Evolutionary conservation across 2,113 vertebrate species (phyloP).

Genomic region (Tringa solitaria): DNA sequence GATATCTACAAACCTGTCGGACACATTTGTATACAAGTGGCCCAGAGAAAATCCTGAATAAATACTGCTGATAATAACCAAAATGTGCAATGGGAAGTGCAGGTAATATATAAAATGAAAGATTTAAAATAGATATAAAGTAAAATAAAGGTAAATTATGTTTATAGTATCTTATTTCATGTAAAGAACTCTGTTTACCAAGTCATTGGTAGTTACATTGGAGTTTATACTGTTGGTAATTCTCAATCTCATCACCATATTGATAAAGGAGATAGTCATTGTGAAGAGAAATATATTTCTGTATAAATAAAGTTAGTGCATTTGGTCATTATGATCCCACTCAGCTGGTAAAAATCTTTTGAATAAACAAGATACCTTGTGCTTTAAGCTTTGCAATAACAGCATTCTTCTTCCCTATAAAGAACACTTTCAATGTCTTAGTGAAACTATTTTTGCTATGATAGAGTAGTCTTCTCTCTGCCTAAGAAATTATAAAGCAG

Average conservation of each 20-base stretch:
- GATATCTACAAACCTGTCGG: neutral
- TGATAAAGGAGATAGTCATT: neutral
- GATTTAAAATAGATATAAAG: neutral
- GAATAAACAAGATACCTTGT: neutral
- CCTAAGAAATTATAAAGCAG: neutral
- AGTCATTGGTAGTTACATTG: neutral
- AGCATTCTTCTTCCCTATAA: neutral
- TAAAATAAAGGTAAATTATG: neutral
- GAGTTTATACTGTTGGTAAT: neutral
- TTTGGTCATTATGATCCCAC: neutral
- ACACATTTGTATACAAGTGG: accelerated
- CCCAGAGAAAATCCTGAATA: neutral
- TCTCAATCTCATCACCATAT: neutral
- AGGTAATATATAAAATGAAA: neutral
- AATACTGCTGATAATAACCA: neutral
- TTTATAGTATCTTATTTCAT: neutral
- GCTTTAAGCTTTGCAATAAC: neutral
- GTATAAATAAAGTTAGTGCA: neutral
- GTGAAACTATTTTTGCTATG: neutral
- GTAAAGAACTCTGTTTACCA: neutral
- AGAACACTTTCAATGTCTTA: neutral
- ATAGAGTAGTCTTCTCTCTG: neutral
- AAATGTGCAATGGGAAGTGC: neutral
- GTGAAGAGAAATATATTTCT: neutral
- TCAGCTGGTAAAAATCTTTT: neutral